Conservation (phyloP, 2,797 vertebrate species). For the Lepus oiostolus region DNA sequence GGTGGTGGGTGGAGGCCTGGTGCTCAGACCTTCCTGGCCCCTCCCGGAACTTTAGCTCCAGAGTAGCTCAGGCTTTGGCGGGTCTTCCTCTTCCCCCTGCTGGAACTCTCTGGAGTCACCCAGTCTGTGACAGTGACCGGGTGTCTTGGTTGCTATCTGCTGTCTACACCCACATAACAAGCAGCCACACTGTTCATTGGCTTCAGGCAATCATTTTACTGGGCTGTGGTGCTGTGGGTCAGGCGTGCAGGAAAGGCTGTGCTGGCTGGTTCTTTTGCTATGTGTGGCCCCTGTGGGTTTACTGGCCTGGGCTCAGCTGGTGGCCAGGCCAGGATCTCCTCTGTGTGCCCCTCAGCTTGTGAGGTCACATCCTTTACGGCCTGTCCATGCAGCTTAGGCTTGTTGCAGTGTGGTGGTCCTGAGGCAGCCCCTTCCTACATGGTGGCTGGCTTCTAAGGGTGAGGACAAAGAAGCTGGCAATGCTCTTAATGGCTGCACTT, state of each 20-base stretch:
- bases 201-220: not conserved
- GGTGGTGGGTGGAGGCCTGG: not conserved
- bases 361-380: not conserved
- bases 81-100: too few relatives aligned
- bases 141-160: not conserved
- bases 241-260: not conserved
- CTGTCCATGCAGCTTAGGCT: too few relatives aligned
- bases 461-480: not conserved
- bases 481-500: too few relatives aligned
- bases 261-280: not conserved
- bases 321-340: not conserved
- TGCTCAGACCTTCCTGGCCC: not conserved
- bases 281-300: not conserved
- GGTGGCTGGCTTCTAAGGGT: not conserved
- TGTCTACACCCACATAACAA: fast-evolving
- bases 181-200: fast-evolving
- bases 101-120: fast-evolving
- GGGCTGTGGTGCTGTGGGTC: not conserved
- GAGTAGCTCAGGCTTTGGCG: not conserved
- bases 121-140: not conserved
- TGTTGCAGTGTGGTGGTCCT: not conserved
- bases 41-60: too few relatives aligned
- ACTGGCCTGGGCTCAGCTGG: not conserved
- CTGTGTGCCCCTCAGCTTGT: too few relatives aligned
- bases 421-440: not conserved